Evolutionary conservation across 2,888 invertebrate genomes (phyloP).

Genomic region (Platycheirus albimanus): DNA sequence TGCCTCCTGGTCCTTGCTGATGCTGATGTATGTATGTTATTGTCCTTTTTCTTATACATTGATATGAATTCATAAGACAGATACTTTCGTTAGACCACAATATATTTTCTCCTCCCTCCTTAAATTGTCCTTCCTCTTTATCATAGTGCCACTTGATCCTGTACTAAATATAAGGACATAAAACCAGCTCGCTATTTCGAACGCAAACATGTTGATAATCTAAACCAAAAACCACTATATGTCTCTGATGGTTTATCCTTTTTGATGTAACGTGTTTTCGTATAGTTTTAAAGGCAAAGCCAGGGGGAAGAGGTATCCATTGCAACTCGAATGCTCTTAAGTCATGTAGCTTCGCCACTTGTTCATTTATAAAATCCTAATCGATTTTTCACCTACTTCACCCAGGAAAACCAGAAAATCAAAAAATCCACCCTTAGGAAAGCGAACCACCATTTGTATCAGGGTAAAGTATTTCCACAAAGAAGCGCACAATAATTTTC

Average conservation of each 20-base stretch:
- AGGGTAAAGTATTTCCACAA: slow-evolving; percentile 58
- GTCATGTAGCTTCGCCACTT: slow-evolving; percentile 30
- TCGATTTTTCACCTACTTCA: slow-evolving; percentile 55
- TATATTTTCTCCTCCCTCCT: slow-evolving; percentile 18
- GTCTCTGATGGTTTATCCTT: slow-evolving; percentile 10
- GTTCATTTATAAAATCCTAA: slow-evolving; percentile 63
- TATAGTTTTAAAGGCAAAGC: neutral
- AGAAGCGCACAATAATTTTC: slow-evolving; percentile 66
- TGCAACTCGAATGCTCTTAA: slow-evolving; percentile 32
- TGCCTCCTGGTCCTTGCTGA: neutral
- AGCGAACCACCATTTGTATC: neutral
- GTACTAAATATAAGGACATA: slow-evolving; percentile 66
- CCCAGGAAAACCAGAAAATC: too few species aligned
- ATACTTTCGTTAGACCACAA: slow-evolving; percentile 60
- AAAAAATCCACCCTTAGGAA: neutral
- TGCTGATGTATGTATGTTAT: slow-evolving; percentile 6
- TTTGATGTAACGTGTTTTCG: slow-evolving; percentile 3
- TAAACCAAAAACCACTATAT: slow-evolving; percentile 43
- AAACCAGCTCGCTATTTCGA: slow-evolving; percentile 58
- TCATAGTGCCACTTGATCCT: slow-evolving; percentile 66
- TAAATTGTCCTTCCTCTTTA: neutral
- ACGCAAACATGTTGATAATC: slow-evolving; percentile 66
- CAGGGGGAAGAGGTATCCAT: neutral
- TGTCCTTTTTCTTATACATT: slow-evolving; percentile 9
- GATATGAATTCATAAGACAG: slow-evolving; percentile 44